These are phyloP conservation scores for Eulemur coronatus DNA, from an alignment of 2,797 vertebrate species.

Conservation along the genomic window DNA sequence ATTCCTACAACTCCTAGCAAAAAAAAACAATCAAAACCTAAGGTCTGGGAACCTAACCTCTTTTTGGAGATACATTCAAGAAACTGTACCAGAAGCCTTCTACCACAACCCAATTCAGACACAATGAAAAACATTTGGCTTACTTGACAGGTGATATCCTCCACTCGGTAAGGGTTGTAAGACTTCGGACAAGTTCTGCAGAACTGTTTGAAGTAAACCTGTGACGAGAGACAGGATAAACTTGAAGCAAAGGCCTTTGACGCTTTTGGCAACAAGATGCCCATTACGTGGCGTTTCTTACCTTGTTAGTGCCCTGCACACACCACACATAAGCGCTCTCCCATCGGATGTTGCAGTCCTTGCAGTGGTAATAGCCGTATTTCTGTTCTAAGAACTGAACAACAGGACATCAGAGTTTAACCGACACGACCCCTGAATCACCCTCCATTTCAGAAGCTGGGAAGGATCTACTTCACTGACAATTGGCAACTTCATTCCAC, in stretches of 20 bases:
- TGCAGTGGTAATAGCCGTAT: conserved; percentile 98
- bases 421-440: background rate
- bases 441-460: background rate
- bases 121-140: conserved; percentile 48
- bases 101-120: background rate
- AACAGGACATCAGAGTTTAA: background rate
- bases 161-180: conserved; percentile 97
- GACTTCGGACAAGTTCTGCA: conserved; percentile 96
- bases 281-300: conserved; percentile 59
- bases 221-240: background rate
- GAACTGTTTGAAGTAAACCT: conserved; percentile 99
- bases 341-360: conserved; percentile 96
- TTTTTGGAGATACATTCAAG: background rate
- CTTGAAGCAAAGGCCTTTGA: background rate
- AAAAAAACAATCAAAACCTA: background rate
- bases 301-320: conserved; percentile 98
- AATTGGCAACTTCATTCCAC: background rate
- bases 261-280: accelerated
- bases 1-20: background rate
- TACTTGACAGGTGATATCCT: conserved; percentile 97
- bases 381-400: conserved; percentile 97
- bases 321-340: conserved; percentile 99
- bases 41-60: background rate
- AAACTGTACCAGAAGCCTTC: background rate
- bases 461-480: background rate